Percentiles rank a stretch among this genome's conserved stretches.
Conservation (phyloP, 2,888 invertebrate species). For the Erebia palarica region DNA sequence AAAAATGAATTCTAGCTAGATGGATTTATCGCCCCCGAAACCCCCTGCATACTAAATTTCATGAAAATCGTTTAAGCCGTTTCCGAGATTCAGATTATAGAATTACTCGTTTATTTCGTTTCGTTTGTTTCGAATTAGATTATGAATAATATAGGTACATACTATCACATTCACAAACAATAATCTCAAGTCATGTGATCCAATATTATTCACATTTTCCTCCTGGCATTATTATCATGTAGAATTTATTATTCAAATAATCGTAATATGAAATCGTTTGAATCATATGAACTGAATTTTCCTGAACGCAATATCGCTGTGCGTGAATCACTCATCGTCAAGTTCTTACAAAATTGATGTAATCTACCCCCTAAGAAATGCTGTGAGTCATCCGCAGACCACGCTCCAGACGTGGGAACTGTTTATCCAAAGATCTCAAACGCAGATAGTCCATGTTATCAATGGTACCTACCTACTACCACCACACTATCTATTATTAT, state of each 20-base stretch:
- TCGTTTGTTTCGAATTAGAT: too few relatives aligned
- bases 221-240: neutral
- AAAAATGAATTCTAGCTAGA: too few relatives aligned
- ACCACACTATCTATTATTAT: too few relatives aligned
- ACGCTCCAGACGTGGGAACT: constrained; percentile 35
- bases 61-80: too few relatives aligned
- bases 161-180: too few relatives aligned
- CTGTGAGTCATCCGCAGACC: constrained; percentile 46
- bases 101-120: too few relatives aligned
- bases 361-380: constrained; percentile 49
- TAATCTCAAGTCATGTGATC: neutral
- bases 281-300: constrained; percentile 30
- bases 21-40: too few relatives aligned
- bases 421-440: constrained; percentile 40
- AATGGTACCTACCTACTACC: too few relatives aligned
- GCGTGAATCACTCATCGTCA: constrained; percentile 28
- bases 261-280: constrained; percentile 13
- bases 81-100: too few relatives aligned
- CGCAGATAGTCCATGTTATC: neutral
- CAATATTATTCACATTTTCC: constrained; percentile 6
- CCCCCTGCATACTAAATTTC: too few relatives aligned
- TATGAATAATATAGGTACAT: too few relatives aligned
- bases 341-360: constrained; percentile 55
- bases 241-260: constrained; percentile 13
- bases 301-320: constrained; percentile 24